These are phyloP conservation scores for Phytoseiulus persimilis DNA, from an alignment of 2,888 invertebrate genomes.

Conservation along the genomic window DNA sequence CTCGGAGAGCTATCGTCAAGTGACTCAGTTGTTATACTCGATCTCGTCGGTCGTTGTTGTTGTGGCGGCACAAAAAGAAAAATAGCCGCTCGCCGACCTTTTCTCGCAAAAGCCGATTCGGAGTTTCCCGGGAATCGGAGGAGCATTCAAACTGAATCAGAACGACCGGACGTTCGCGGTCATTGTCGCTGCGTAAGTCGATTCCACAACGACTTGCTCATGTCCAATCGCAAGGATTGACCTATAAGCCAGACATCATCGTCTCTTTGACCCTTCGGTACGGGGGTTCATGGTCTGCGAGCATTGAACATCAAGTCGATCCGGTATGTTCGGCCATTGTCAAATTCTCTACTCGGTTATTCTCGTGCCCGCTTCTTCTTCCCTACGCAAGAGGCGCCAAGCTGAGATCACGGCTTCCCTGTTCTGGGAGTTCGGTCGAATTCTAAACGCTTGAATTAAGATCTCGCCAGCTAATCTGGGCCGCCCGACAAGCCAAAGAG, in stretches of 20 bases:
- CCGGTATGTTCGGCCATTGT: too few species aligned
- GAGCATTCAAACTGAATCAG: background rate
- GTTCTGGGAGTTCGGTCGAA: background rate
- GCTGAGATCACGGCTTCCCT: too few species aligned
- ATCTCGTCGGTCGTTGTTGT: background rate
- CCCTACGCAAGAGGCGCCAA: too few species aligned
- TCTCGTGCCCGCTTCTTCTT: too few species aligned
- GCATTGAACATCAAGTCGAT: too few species aligned
- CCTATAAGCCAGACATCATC: too few species aligned
- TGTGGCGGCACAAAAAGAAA: background rate
- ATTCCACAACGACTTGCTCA: background rate
- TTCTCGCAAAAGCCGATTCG: background rate
- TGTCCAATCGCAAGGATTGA: too few species aligned
- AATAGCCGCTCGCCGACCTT: background rate
- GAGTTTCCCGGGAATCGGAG: background rate
- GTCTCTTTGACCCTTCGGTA: too few species aligned
- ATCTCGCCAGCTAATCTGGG: background rate
- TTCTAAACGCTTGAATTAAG: background rate
- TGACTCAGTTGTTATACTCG: constrained; percentile 5
- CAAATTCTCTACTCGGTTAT: too few species aligned
- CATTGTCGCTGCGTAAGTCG: too few species aligned
- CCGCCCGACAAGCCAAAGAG: background rate
- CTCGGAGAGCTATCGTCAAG: background rate
- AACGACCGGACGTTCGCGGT: background rate
- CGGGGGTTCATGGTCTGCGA: too few species aligned